Evolutionary conservation across 1,140 invertebrate genomes (phyloP).

Genomic region (Pinna nobilis): DNA sequence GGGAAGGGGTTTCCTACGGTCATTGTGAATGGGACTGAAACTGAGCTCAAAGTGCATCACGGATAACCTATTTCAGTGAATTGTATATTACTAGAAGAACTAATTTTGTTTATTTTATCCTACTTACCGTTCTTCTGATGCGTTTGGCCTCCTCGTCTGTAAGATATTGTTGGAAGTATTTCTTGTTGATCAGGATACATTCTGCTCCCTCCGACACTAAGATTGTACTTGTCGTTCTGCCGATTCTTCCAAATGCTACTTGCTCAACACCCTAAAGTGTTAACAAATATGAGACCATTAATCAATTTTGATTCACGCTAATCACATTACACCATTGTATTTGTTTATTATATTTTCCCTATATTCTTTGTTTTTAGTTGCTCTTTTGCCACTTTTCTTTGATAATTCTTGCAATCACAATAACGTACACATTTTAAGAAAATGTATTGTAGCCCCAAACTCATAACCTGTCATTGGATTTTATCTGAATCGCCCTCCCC

Average conservation of each 20-base stretch:
- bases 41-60: too few species aligned
- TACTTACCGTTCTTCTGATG: slow-evolving; percentile 56
- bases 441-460: too few species aligned
- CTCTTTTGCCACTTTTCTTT: too few species aligned
- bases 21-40: too few species aligned
- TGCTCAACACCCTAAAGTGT: slow-evolving; percentile 62
- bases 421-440: too few species aligned
- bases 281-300: neutral
- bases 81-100: neutral
- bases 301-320: neutral
- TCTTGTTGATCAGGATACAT: slow-evolving; percentile 67
- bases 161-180: slow-evolving; percentile 67
- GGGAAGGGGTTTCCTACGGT: too few species aligned
- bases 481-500: too few species aligned
- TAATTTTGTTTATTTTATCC: neutral
- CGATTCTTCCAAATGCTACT: slow-evolving; percentile 58
- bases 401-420: too few species aligned
- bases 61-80: too few species aligned
- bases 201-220: slow-evolving; percentile 70
- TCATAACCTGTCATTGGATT: too few species aligned
- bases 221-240: slow-evolving; percentile 58
- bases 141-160: slow-evolving; percentile 58
- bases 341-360: too few species aligned
- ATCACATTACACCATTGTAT: neutral
- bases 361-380: too few species aligned